Evolutionary conservation across 2,888 invertebrate genomes (phyloP), one percentile per base, ranked within the genome.

Genomic region (Cephus pulcher): DNA sequence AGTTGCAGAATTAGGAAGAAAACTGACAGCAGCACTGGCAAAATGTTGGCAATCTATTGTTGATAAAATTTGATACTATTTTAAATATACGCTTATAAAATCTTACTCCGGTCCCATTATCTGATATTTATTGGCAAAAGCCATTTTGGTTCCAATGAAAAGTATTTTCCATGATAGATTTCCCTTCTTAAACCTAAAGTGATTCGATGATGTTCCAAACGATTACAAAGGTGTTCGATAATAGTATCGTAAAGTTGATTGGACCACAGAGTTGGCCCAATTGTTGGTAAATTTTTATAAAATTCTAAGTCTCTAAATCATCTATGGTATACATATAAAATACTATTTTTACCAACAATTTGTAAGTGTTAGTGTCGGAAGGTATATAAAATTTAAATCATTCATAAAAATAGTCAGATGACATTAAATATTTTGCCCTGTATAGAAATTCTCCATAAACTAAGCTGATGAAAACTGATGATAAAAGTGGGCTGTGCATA

Each of bases 71-170:
- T 81, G 79, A 82, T 78, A 79, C 74, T 81, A 82, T 77, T 73
- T 79, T 81, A 76, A 82, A 78, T 85, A 84, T 86, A 87, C 76
- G 81, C 82, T 85, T 87, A 86, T 84, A 87, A 88, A 89, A 86
- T 84, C 82, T 84, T 83, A 84, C 84, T 86, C 86, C 88, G 87
- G 88, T 89, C 89, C 88, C 88, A 80, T 84, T 81, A 77, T 85
- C 84, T 86, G 88, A 89, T 89, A 88, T 87, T 75, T 37, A 82
- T 78, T 77, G 84, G 85, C 84, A 82, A 82, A 83, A 84, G 84
- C 86, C 85, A 77, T 80, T 82, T 83, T 85, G 83, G 78, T 84
- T 86, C 83, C 79, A 83, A 84, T 83, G 77, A 80, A 83, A 83
- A 71, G 68, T 56, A 71, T 77, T 71, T 78, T 74, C 79, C 69